Base-by-base conservation (phyloP, 1,140 invertebrate species). In the Bradynema listronoti region DNA sequence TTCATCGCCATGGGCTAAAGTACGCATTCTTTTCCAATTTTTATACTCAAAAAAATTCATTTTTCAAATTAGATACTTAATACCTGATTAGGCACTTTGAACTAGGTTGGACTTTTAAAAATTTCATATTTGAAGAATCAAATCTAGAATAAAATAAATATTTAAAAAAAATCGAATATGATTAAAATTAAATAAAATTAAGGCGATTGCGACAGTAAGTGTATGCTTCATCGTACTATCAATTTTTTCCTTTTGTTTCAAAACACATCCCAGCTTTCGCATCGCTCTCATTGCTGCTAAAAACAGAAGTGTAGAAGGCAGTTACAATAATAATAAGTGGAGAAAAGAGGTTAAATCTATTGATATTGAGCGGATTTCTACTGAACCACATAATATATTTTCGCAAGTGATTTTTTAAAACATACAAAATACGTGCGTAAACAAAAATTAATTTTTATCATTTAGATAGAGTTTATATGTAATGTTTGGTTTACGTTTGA, bases 191-290 rank as follows among this genome's bases (percentile, higher is more conserved):
- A n/a, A n/a, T n/a, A n/a, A n/a, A n/a, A n/a, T n/a, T 54, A 85
- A 96, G 91, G 87, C 92, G 71, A 89, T 96, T 79, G 91, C 91
- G 41, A 85, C 93, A 45, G 85, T 95, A 75, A 95, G 91, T 63
- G 89, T 98, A 64, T 90, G 92, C 82, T 96, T 97, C 84, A 98
- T 98, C 78, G 92, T 91, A 82, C 86, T 96, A 57, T 97, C 92
- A 50, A 97, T 98, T 77, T 82, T 98, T 78, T 91, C 88, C 50
- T 95, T 95, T 81, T 93, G 90, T 80, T 81, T 94, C 73, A 95
- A 95, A 81, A 93, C 90, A 0, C 88, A 91, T 79, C 88, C 68
- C 4, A 59, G 49, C 30, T 72, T 67, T 45, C 68, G 65, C n/a
- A 56, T 67, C 9, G 41, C 61, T 19, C n/a, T 34, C 32, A 24